These are phyloP conservation scores for Drosophila littoralis DNA, from an alignment of 1,140 invertebrate genomes.

Conservation along the genomic window DNA sequence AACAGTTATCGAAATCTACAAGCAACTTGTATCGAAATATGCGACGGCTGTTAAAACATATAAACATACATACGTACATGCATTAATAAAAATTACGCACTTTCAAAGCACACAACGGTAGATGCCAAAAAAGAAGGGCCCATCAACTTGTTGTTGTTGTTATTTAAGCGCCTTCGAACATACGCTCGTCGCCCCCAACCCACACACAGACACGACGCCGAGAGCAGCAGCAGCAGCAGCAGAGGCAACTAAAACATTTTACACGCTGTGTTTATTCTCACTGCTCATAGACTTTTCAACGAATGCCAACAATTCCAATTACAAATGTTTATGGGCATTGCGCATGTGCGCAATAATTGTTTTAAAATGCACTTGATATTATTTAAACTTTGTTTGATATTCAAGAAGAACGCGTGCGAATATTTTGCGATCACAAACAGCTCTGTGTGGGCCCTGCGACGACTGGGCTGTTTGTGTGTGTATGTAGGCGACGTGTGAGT, in stretches of 20 bases:
- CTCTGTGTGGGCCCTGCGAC: constrained; percentile 32
- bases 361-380: constrained; percentile 8
- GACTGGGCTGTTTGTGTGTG: constrained; percentile 16
- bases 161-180: constrained; percentile 30
- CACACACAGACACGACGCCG: constrained; percentile 20
- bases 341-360: constrained; percentile 10
- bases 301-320: constrained; percentile 1
- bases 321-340: constrained; percentile 2
- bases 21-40: neutral
- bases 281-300: neutral
- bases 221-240: constrained; percentile 22
- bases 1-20: constrained; percentile 8
- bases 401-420: constrained; percentile 31
- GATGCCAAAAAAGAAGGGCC: neutral
- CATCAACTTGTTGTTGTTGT: constrained; percentile 1
- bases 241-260: constrained; percentile 54
- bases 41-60: neutral
- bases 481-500: constrained; percentile 12
- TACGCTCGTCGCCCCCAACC: constrained; percentile 8
- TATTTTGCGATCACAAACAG: constrained; percentile 60
- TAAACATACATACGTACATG: constrained; percentile 9
- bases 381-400: constrained; percentile 8
- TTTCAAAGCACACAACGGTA: neutral
- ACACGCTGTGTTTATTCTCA: constrained; percentile 13
- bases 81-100: constrained; percentile 9